Conservation (phyloP, 2,113 vertebrate genomes). For the Corythornis vintsioides region DNA sequence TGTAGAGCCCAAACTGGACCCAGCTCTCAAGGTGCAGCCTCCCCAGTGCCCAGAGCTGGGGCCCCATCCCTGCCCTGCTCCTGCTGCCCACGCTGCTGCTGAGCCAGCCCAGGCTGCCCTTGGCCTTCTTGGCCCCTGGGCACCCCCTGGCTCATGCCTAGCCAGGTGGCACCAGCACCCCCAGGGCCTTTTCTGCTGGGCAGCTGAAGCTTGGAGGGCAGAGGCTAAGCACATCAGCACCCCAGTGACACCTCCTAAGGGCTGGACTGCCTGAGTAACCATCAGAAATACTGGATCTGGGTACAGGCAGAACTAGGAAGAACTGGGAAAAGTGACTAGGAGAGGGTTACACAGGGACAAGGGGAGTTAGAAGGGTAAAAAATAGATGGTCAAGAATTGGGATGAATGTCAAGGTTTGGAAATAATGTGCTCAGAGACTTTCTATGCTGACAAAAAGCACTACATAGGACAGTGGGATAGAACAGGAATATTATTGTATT, state of each 20-base stretch:
- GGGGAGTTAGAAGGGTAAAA: background rate
- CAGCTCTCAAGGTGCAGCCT: no score
- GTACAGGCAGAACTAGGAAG: background rate
- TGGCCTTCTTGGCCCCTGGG: no score
- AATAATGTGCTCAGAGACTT: background rate
- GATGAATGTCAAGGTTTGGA: background rate
- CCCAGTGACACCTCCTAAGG: background rate
- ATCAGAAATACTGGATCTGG: background rate
- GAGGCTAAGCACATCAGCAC: rapidly evolving
- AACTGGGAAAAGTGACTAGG: background rate
- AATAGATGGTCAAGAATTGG: background rate
- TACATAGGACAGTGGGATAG: no score
- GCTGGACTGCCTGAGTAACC: background rate
- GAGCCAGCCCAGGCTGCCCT: no score
- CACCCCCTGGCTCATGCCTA: no score
- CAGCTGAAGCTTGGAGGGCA: background rate
- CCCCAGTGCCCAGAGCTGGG: no score
- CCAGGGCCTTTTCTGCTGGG: no score
- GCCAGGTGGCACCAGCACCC: no score
- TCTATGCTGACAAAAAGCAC: background rate
- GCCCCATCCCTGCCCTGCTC: no score
- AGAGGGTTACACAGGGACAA: background rate
- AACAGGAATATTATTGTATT: background rate
- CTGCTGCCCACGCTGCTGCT: no score
- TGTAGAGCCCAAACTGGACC: no score